Base-by-base conservation (phyloP, 2,797 vertebrate species). In the Argya squamiceps region DNA sequence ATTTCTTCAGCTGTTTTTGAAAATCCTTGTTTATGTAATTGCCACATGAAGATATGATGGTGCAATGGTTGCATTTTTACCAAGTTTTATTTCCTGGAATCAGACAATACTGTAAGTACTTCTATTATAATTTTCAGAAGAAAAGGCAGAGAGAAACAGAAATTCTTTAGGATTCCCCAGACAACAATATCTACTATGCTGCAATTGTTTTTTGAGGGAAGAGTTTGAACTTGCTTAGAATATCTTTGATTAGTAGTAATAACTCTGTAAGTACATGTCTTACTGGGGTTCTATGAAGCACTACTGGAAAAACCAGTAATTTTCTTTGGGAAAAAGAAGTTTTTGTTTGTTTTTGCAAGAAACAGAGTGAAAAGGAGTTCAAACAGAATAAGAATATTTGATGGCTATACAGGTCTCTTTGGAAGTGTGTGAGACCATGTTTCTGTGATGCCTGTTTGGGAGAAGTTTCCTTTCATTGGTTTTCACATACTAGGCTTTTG, bases 321-420 rank as follows among this genome's bases (percentile, higher is more conserved):
- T 63, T 84, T 68, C 15, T 20, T 60, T 26, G 10, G 11, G 2
- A 2, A 90, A 77, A 77, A 55, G 7, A 7, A 2, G 0, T 0
- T 27, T 69, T 74, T 67, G 20, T 41, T 64, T 29, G 36, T 62
- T 95, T 82, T 82, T 76, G 2, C 10, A 59, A 75, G 63, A 89
- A 69, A 6, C 4, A 63, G 36, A 26, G 12, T 32, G 21, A 64
- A 59, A 65, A 65, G 5, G 19, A 58, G 11, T 78, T 88, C 19
- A 68, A 74, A 39, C 5, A 43, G 32, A 60, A 36, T 15, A 41
- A 53, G 73, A 78, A 71, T n/a, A 0, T 37, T 71, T 4, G 1
- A 29, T 29, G 18, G 6, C n/a, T 90, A 8, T 49, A 43, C 15
- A 88, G 10, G 3, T 77, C 16, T 86, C 24, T 53, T 62, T 24